phyloP scores from a whole-genome alignment of 2,888 invertebrate species.

The Coecobrya sp. region DNA sequence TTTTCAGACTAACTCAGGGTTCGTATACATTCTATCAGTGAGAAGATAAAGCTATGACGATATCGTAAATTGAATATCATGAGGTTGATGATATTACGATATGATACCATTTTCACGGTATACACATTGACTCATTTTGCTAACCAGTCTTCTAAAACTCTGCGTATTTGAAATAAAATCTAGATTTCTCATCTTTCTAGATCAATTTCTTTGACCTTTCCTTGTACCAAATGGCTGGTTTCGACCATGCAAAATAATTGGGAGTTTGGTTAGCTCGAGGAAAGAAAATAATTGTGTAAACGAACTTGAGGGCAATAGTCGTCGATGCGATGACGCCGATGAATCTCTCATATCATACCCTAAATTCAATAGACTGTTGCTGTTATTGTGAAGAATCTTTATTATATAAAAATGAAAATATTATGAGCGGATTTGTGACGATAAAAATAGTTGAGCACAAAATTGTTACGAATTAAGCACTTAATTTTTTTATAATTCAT shows the following conservation, averaged over 20 bases:
- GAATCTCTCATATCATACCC: background rate
- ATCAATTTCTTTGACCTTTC: constrained; percentile 73
- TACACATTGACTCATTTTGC: background rate
- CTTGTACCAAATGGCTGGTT: constrained; percentile 38
- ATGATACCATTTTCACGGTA: constrained; percentile 16
- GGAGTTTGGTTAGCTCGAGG: constrained; percentile 16
- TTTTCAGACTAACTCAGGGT: background rate
- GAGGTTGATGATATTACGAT: constrained; percentile 54
- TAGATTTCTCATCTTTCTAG: constrained; percentile 59
- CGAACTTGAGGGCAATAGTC: background rate
- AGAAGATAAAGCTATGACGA: background rate
- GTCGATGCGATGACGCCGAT: constrained; percentile 4
- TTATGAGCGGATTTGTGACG: background rate
- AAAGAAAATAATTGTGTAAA: background rate
- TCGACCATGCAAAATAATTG: constrained; percentile 63
- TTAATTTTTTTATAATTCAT: background rate
- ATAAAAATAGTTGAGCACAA: too few species aligned
- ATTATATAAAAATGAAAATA: background rate
- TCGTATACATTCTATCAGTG: background rate
- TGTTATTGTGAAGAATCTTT: background rate
- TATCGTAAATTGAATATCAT: constrained; percentile 54
- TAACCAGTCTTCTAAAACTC: background rate
- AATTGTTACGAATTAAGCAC: background rate
- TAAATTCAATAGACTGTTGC: background rate
- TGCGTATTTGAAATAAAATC: constrained; percentile 31